A percentile compares a stretch with the other conserved stretches of the same genome.
Conservation (phyloP, 2,113 vertebrate species). For the Dryoscopus gambensis region DNA sequence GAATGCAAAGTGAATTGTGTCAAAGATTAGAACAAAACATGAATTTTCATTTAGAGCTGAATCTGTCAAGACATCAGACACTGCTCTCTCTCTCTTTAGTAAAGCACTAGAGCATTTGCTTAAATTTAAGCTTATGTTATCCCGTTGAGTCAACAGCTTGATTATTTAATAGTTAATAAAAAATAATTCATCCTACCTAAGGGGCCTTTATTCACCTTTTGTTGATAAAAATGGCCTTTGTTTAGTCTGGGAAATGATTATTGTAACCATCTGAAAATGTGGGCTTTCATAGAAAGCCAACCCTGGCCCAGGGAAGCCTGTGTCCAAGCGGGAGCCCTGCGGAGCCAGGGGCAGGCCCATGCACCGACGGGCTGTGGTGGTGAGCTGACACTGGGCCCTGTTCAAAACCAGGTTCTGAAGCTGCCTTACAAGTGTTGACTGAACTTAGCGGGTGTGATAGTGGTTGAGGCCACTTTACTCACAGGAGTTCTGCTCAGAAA, state of each 20-base stretch:
- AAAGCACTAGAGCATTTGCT: background rate
- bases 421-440: background rate
- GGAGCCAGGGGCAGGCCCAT: background rate
- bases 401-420: background rate
- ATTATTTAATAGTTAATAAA: background rate
- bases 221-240: background rate
- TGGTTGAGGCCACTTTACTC: background rate
- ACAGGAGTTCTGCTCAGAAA: background rate
- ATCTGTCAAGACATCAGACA: background rate
- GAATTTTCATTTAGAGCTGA: background rate
- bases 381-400: background rate
- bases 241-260: background rate
- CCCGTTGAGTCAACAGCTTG: background rate
- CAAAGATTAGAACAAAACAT: background rate
- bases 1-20: background rate
- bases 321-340: fast-evolving
- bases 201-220: background rate
- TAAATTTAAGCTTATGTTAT: background rate
- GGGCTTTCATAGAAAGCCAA: background rate
- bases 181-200: background rate
- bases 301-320: background rate
- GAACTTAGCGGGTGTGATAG: background rate
- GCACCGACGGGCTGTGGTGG: background rate
- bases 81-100: background rate
- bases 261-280: background rate